Evolutionary conservation across 2,888 invertebrate species (phyloP).

Genomic region (Caenorhabditis doughertyi): DNA sequence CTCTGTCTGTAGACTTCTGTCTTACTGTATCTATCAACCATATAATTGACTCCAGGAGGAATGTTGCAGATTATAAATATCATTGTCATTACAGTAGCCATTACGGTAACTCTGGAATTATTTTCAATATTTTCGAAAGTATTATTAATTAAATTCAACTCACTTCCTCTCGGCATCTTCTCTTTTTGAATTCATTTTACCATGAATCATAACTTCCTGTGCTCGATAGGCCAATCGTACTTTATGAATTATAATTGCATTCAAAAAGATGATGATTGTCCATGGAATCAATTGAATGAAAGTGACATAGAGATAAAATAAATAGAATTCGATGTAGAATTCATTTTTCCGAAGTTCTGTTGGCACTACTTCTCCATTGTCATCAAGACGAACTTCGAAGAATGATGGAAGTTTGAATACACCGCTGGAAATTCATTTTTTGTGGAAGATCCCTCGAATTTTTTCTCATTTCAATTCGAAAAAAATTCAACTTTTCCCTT

Average conservation of each 20-base stretch:
- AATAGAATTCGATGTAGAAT: slow-evolving; percentile 75
- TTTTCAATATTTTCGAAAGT: neutral
- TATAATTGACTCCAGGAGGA: slow-evolving; percentile 72
- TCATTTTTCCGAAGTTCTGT: slow-evolving; percentile 73
- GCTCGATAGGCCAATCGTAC: slow-evolving; percentile 64
- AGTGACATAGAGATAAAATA: slow-evolving; percentile 76
- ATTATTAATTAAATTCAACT: neutral
- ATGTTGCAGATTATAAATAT: slow-evolving; percentile 79
- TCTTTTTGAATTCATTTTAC: slow-evolving; percentile 50
- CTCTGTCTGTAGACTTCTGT: slow-evolving; percentile 60
- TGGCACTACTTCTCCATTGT: slow-evolving; percentile 70
- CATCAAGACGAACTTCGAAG: slow-evolving; percentile 74
- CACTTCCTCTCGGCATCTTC: slow-evolving; percentile 76
- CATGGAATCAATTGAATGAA: slow-evolving; percentile 78
- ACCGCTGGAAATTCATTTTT: slow-evolving; percentile 61
- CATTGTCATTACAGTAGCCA: slow-evolving; percentile 80
- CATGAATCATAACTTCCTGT: slow-evolving; percentile 57
- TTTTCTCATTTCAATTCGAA: neutral
- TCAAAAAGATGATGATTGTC: slow-evolving; percentile 79
- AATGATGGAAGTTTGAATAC: slow-evolving; percentile 80
- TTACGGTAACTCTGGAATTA: slow-evolving; percentile 76
- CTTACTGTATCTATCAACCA: slow-evolving; percentile 71
- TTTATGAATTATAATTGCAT: slow-evolving; percentile 74
- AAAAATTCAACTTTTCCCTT: neutral
- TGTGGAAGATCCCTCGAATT: neutral